Conservation (phyloP, 2,797 vertebrate genomes). For the Anguilla megastoma region DNA sequence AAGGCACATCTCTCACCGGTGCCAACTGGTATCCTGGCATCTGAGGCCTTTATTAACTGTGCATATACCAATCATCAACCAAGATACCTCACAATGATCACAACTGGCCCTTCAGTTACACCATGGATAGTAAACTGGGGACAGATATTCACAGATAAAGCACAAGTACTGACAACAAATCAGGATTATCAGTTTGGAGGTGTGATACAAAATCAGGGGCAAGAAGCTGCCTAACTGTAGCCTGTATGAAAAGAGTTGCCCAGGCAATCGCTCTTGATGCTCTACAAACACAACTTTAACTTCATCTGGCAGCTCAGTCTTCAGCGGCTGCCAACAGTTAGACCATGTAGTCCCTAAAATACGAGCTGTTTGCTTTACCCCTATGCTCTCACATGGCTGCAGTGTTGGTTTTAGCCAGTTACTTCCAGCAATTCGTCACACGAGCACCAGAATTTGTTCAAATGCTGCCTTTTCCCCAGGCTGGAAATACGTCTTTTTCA, state of each 20-base stretch:
- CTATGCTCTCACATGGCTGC: conserved; percentile 77
- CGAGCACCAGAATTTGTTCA: conserved; percentile 59
- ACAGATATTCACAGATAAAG: not conserved
- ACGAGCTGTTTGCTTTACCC: conserved; percentile 81
- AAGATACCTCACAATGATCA: not conserved
- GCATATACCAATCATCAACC: not conserved
- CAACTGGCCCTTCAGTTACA: not conserved
- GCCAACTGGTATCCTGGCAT: not conserved
- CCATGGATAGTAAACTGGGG: not conserved
- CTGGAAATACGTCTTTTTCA: conserved; percentile 82
- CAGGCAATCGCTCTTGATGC: not conserved
- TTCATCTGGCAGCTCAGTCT: not conserved
- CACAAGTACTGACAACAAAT: not conserved
- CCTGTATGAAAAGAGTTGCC: not conserved
- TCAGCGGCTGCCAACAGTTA: not conserved
- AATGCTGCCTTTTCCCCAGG: conserved; percentile 70
- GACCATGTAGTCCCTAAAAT: conserved; percentile 58
- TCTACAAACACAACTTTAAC: not conserved
- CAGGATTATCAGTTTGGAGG: not conserved
- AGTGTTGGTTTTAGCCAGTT: conserved; percentile 80
- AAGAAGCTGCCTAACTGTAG: not conserved
- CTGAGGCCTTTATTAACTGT: not conserved
- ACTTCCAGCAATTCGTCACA: conserved; percentile 82
- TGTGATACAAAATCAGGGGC: not conserved
- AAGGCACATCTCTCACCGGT: not conserved